Evolutionary conservation across 2,113 vertebrate genomes (phyloP), one percentile per base, ranked within the genome.

Genomic region (Tursiops truncatus): DNA sequence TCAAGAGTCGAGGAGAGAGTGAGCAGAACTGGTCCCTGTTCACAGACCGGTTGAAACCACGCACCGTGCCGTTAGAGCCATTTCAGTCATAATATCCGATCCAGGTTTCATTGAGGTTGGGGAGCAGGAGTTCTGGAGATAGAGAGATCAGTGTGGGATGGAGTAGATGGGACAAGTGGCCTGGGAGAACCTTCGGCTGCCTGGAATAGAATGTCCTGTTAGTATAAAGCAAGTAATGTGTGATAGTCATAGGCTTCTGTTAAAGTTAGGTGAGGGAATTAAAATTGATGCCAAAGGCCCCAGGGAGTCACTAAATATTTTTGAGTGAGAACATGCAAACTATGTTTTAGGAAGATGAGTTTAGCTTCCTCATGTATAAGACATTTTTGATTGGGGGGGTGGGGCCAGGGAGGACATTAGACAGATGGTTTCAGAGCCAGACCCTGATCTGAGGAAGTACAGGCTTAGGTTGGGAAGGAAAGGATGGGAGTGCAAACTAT

Each of bases 211-310:
- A 85, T 31, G 21, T 12, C 83, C 21, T 63, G 18, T 89, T 63
- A 71, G 17, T 50, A 15, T 95, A 71, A 76, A 95, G 63, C 11
- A 13, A 68, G 80, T 25, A 89, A 63, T 71, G 56, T 81, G 33
- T 85, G 53, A 89, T 36, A 44, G 63, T 80, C 56, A 44, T 3
- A 71, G 82, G 41, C 71, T 83, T 94, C 62, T 41, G 47, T 77
- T 67, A 63, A 79, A 91, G 33, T 70, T 85, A 41, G 47, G 18
- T 79, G 33, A 25, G 8, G 20, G 53, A 38, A n/a, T 80, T 91
- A 47, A 94, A 87, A 89, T 74, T 71, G 38, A 68, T 89, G 31
- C 31, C 96, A 97, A 68, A 62, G 81, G 38, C 85, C 47, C 62
- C 41, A 77, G 10, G 53, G 87, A 97, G 53, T 36, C 44, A 44